Evolutionary conservation across 2,797 vertebrate genomes (phyloP), one percentile per base, ranked within the genome.

Genomic region (Chelon auratus): DNA sequence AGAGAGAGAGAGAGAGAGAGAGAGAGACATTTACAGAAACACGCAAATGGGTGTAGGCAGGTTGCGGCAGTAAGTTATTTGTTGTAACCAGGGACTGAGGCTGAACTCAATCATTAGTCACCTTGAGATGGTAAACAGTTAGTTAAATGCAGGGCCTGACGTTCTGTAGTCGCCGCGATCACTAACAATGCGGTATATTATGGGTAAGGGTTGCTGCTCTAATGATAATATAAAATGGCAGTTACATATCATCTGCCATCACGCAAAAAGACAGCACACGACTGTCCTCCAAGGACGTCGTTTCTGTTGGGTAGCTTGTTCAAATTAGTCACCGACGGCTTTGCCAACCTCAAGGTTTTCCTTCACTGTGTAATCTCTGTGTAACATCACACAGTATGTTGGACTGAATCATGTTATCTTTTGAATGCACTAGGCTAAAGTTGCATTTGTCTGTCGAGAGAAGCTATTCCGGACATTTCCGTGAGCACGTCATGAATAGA

Each of bases 51-150:
- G 65, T 73, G 75, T 69, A 69, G 84, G 76, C 81, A 91, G 82
- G 72, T 77, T 60, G 68, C 76, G 68, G 70, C 77, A 87, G 74
- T 78, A 84, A 82, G 69, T 77, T 81, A 88, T 87, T 86, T 88
- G 81, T 89, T 88, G 81, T 89, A 83, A 90, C 83, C 68, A 39
- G 84, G 76, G 78, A 88, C 65, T 63, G 7, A 80, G 50, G 54
- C 72, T 80, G 68, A 82, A 75, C 73, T 84, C 78, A 87, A 70
- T 84, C 80, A 87, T 91, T 84, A 75, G 71, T 89, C 75, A 87
- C 80, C 77, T 85, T 83, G 77, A 87, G 62, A 73, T 61, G 75
- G 72, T 73, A 60, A 79, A 82, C 53, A 77, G 67, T 26, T 72
- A 83, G 36, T 52, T 82, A 87, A 85, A 82, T 30, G 80, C 13